phyloP scores from a whole-genome alignment of 2,888 invertebrate species.

The Hemicrepidius hirtus region DNA sequence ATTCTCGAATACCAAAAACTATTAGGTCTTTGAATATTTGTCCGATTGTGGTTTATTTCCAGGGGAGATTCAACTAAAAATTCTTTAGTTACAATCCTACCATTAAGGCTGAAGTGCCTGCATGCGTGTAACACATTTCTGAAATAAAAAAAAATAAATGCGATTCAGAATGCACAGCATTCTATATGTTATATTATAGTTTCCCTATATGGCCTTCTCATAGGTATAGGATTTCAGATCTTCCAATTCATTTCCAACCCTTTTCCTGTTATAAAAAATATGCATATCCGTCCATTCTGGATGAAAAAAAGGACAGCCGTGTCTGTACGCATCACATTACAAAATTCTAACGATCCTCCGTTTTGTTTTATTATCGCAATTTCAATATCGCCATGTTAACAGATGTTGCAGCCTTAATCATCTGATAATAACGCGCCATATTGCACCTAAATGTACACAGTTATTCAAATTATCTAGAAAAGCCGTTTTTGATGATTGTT shows the following conservation, averaged over 20 bases:
- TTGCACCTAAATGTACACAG: constrained; percentile 29
- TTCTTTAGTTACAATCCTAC: too few relatives aligned
- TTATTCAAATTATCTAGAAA: constrained; percentile 23
- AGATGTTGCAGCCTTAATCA: constrained; percentile 37
- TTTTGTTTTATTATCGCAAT: constrained; percentile 42
- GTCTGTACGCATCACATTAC: constrained; percentile 32
- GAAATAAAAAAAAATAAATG: too few relatives aligned
- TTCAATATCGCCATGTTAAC: constrained; percentile 36
- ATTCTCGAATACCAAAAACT: too few relatives aligned
- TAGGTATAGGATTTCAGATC: constrained; percentile 34
- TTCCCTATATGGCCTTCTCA: constrained; percentile 24
- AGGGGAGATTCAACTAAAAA: too few relatives aligned
- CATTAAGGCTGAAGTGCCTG: too few relatives aligned
- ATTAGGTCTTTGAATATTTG: too few relatives aligned
- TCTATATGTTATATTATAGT: too few relatives aligned
- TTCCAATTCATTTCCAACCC: constrained; percentile 21
- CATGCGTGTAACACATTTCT: too few relatives aligned
- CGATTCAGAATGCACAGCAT: too few relatives aligned
- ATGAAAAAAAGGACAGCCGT: neutral
- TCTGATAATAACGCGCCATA: constrained; percentile 38
- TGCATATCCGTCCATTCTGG: neutral
- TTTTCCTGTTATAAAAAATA: neutral
- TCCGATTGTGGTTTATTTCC: too few relatives aligned
- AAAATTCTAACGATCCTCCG: constrained; percentile 18
- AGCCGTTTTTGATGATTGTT: neutral